Percentiles rank a stretch among this genome's conserved stretches.
phyloP scores from a whole-genome alignment of 64 coral and sea anemone species.

The Montipora foliosa region DNA sequence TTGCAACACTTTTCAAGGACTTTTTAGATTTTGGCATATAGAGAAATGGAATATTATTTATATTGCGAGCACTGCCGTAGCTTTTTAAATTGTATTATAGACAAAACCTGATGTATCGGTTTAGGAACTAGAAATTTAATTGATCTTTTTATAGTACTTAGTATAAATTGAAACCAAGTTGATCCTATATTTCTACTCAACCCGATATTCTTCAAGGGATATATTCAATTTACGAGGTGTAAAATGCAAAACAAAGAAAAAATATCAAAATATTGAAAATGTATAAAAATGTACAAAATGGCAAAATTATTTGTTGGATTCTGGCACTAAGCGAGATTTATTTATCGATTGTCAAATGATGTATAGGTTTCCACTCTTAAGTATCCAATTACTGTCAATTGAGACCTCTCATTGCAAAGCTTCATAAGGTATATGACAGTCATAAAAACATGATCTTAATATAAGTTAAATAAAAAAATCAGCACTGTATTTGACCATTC shows the following conservation, averaged over 20 bases:
- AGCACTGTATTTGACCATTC: neutral
- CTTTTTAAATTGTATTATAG: slow-evolving; percentile 7
- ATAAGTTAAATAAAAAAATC: slow-evolving; percentile 16
- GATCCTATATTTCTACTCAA: slow-evolving; percentile 21
- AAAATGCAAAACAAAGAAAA: slow-evolving; percentile 15
- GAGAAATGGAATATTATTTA: neutral
- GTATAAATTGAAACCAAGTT: neutral
- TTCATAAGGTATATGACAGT: neutral
- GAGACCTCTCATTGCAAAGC: neutral
- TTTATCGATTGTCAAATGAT: slow-evolving; percentile 14
- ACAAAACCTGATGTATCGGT: slow-evolving; percentile 1
- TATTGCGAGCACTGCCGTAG: neutral
- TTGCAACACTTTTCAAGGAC: neutral
- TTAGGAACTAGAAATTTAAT: slow-evolving; percentile 8
- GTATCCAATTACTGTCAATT: neutral
- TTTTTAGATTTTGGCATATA: neutral
- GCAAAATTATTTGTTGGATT: slow-evolving; percentile 5
- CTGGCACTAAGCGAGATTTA: slow-evolving; percentile 31
- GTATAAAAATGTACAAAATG: slow-evolving; percentile 61
- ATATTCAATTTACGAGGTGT: neutral
- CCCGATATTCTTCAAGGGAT: neutral
- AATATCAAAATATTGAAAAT: slow-evolving; percentile 58
- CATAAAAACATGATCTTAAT: neutral
- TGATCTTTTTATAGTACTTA: neutral
- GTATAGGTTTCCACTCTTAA: neutral